These are phyloP conservation scores for Orthosia cruda DNA, from an alignment of 2,888 invertebrate species.

Conservation along the genomic window DNA sequence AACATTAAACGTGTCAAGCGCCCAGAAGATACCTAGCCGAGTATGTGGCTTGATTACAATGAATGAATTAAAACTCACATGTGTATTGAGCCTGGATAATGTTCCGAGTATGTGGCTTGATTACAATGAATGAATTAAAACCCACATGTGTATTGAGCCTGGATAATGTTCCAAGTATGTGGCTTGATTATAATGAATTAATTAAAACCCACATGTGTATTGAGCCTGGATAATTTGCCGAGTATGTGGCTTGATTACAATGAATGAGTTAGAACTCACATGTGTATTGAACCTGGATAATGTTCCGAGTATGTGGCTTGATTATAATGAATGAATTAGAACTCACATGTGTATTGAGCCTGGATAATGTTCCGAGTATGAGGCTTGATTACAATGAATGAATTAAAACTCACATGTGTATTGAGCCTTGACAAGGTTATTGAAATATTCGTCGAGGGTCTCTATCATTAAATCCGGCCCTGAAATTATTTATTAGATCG, in stretches of 20 bases:
- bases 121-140: slow-evolving; percentile 2
- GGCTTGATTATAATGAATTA: too few species aligned
- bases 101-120: slow-evolving; percentile 30
- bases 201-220: too few species aligned
- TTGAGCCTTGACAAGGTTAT: slow-evolving; percentile 71
- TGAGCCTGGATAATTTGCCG: too few species aligned
- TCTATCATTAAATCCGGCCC: slow-evolving; percentile 65
- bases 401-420: slow-evolving; percentile 61
- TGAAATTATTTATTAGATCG: slow-evolving; percentile 16
- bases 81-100: slow-evolving; percentile 67
- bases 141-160: slow-evolving; percentile 65
- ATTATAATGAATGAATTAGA: too few species aligned
- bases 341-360: too few species aligned
- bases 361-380: neutral
- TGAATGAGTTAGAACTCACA: too few species aligned
- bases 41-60: neutral
- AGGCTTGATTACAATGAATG: neutral
- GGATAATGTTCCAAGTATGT: slow-evolving; percentile 65
- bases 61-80: slow-evolving; percentile 59
- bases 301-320: too few species aligned
- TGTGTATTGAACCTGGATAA: too few species aligned
- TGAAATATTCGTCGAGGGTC: slow-evolving; percentile 79
- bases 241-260: too few species aligned
- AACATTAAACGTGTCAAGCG: too few species aligned
- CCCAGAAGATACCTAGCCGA: too few species aligned